Base-by-base conservation (phyloP, 1,140 invertebrate species). In the Tetragnatha versicolor region DNA sequence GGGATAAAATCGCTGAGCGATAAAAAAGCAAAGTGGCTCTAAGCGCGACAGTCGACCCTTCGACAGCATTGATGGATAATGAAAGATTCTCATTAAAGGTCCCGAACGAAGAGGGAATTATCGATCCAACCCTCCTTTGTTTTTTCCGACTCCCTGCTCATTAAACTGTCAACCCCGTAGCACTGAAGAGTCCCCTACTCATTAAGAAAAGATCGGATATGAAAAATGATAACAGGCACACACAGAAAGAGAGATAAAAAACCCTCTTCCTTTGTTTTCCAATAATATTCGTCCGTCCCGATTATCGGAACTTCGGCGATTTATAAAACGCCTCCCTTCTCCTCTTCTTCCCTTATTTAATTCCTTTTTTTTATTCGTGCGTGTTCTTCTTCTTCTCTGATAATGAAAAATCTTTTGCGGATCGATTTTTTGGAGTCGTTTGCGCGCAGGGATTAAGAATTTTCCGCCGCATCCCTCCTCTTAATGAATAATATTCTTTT, bases 41-140 rank as follows among this genome's bases (percentile, higher is more conserved):
- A n/a, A n/a, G n/a, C n/a, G n/a, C n/a, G n/a, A n/a, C n/a, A n/a
- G n/a, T n/a, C 31, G 42, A n/a, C 3, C 37, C 37, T 12, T 33
- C 53, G 55, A 39, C 55, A 60, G 55, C 35, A 60, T 73, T 73
- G 70, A 73, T 73, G 70, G 55, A 73, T 73, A 73, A 73, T 73
- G 70, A 73, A 73, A 73, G 61, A 73, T 73, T 73, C 70, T 73
- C 70, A 73, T 73, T 73, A 73, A 55, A n/a, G n/a, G n/a, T n/a
- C n/a, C n/a, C n/a, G n/a, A n/a, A n/a, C n/a, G 27, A 49, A 61
- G 39, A 73, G 35, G 35, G 35, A 73, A 61, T 55, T 53, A 73
- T 73, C 61, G 70, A 60, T 73, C 61, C 49, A 61, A 22, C 39
- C 55, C 47, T 73, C 22, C 47, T 73, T 33, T 61, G 20, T 35